These are phyloP conservation scores for Regulus satrapa DNA, from an alignment of 2,113 vertebrate genomes.

Conservation along the genomic window DNA sequence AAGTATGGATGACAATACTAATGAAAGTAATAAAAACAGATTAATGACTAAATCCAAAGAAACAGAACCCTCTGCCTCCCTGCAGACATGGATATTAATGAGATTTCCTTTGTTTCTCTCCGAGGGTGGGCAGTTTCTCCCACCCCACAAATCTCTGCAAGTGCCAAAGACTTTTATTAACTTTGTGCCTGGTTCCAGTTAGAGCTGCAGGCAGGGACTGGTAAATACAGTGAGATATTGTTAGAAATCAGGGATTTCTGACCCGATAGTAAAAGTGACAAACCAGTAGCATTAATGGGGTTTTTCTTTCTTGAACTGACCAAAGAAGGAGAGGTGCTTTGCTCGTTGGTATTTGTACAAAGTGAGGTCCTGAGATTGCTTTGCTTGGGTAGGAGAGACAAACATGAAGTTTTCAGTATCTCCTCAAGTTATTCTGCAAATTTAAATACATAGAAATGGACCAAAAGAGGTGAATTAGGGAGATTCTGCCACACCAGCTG, in stretches of 20 bases:
- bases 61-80: not conserved
- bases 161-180: not conserved
- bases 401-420: not conserved
- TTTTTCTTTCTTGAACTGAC: not conserved
- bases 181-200: not conserved
- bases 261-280: not conserved
- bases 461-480: not conserved
- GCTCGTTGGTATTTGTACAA: not conserved
- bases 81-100: not conserved
- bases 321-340: not conserved
- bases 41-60: not conserved
- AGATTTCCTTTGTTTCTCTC: constrained; percentile 8
- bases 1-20: not conserved
- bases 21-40: constrained; percentile 19
- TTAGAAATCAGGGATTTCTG: not conserved
- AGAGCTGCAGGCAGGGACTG: not conserved
- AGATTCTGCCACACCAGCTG: not conserved
- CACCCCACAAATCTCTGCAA: not conserved
- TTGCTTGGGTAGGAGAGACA: not conserved
- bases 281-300: not conserved
- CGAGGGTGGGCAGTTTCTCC: not conserved
- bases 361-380: not conserved
- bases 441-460: not conserved
- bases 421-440: not conserved
- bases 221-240: not conserved